Conservation (phyloP, 92 coral and sea anemone species). For the Phymanthus crucifer region DNA sequence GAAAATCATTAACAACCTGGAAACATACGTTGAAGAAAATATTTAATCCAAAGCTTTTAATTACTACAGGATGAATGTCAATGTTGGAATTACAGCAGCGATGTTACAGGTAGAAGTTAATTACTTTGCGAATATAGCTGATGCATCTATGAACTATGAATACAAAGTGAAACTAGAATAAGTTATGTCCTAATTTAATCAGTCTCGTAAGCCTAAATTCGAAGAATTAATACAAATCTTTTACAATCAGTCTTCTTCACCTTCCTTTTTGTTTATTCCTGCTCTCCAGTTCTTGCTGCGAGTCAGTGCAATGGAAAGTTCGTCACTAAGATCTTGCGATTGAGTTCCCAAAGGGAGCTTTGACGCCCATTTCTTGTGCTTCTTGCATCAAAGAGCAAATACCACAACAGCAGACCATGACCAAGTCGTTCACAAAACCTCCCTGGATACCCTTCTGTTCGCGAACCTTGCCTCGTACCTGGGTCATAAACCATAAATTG, state of each 20-base stretch:
- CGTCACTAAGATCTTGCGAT: conserved; percentile 68
- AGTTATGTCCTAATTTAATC: too few species aligned
- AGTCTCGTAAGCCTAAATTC: too few species aligned
- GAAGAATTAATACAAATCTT: too few species aligned
- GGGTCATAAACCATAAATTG: conserved; percentile 70
- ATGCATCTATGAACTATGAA: too few species aligned
- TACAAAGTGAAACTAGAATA: too few species aligned
- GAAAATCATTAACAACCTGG: too few species aligned
- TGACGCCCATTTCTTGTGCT: conserved; percentile 92
- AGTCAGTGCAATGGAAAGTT: background rate
- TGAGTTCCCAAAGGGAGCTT: conserved; percentile 90
- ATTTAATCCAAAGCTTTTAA: too few species aligned
- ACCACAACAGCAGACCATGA: conserved; percentile 79
- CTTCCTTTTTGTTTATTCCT: background rate
- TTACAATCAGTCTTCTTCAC: background rate
- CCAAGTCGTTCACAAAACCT: conserved; percentile 64
- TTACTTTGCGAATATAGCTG: too few species aligned
- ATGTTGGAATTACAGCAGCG: too few species aligned
- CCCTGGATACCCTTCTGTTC: conserved; percentile 88
- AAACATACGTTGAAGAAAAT: too few species aligned
- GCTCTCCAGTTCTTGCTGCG: background rate
- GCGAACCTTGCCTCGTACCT: conserved; percentile 91
- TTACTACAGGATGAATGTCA: too few species aligned
- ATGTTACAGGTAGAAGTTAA: too few species aligned
- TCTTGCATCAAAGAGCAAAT: conserved; percentile 75